A percentile compares a stretch with the other conserved stretches of the same genome.
These are phyloP conservation scores for Pangasius krempfi DNA, from an alignment of 2,797 vertebrate species.

Conservation along the genomic window DNA sequence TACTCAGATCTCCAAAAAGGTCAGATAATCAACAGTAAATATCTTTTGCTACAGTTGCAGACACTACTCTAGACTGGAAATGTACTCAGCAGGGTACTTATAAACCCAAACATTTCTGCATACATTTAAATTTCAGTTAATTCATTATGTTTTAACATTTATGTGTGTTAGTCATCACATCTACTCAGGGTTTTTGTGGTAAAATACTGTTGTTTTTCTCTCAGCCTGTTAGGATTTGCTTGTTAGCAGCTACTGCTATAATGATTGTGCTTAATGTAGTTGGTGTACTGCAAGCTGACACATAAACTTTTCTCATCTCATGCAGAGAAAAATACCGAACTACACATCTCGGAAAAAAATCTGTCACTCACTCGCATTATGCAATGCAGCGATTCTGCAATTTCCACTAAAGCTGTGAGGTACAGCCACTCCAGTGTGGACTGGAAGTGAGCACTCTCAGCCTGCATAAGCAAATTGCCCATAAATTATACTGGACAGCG, in stretches of 20 bases:
- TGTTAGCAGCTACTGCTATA: neutral
- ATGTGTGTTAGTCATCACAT: neutral
- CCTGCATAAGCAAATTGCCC: conserved; percentile 66
- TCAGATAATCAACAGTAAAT: neutral
- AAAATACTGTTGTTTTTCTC: neutral
- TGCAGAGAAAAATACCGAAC: neutral
- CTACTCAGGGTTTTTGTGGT: neutral
- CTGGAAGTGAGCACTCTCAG: conserved; percentile 31
- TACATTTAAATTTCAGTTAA: neutral
- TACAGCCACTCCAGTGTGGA: neutral
- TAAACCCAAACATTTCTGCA: neutral
- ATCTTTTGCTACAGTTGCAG: neutral
- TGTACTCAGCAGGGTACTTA: neutral
- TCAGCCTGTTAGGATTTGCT: neutral
- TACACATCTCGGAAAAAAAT: neutral
- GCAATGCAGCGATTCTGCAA: conserved; percentile 25
- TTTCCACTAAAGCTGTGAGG: conserved; percentile 13
- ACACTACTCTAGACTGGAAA: neutral
- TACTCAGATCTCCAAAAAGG: neutral
- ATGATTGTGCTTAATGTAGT: neutral
- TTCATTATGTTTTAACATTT: neutral
- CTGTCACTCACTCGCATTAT: neutral
- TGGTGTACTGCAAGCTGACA: neutral
- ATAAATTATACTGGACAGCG: conserved; percentile 65
- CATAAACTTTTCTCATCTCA: neutral